Conservation (phyloP, 2,797 vertebrate species). For the Rhinoraja longicauda region DNA sequence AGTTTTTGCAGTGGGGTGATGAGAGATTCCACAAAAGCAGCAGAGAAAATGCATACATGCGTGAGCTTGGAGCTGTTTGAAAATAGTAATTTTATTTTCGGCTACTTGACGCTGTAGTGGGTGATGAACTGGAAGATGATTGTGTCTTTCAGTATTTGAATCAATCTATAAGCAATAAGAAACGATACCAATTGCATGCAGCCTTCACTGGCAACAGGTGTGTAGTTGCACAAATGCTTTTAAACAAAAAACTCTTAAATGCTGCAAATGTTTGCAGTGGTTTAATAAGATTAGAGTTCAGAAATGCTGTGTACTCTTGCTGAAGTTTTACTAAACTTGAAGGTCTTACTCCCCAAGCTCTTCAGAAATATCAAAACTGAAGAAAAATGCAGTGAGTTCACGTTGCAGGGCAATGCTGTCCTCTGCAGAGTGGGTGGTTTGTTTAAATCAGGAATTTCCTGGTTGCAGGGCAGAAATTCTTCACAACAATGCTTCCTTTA, state of each 20-base stretch:
- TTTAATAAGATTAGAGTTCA: neutral
- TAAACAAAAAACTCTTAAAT: neutral
- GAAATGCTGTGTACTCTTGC: neutral
- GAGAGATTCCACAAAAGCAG: neutral
- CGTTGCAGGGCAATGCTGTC: neutral
- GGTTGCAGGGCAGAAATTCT: constrained; percentile 37
- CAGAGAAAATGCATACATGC: neutral
- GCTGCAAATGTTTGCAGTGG: neutral
- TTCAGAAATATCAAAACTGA: neutral
- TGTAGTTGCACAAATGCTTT: neutral
- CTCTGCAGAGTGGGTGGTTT: constrained; percentile 19
- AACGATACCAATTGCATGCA: neutral
- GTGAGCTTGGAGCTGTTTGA: neutral
- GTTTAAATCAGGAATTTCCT: constrained; percentile 38
- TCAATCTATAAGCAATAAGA: neutral
- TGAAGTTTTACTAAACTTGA: neutral
- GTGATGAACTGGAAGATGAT: neutral
- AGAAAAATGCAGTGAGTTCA: neutral
- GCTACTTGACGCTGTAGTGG: neutral
- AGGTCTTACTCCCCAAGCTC: neutral
- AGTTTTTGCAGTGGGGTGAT: no score
- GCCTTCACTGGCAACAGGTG: no score
- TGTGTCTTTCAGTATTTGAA: neutral
- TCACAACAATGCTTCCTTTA: constrained; percentile 34
- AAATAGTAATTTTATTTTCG: neutral